phyloP scores from a whole-genome alignment of 2,113 vertebrate species.

The Sorex araneus region DNA sequence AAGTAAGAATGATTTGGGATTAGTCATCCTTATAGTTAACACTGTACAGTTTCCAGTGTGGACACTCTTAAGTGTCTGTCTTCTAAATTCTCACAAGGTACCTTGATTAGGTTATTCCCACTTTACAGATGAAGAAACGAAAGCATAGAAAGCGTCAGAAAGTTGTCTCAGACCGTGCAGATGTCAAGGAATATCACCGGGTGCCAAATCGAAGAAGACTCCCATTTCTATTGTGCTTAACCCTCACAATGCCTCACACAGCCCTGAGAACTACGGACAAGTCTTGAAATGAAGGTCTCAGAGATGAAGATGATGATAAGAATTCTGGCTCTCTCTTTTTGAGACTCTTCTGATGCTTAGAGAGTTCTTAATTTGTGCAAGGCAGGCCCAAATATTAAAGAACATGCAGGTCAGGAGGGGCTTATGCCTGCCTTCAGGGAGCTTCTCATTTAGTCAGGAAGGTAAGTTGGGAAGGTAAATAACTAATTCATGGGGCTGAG shows the following conservation, averaged over 20 bases:
- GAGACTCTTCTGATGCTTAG: no score
- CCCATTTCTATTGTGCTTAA: background rate
- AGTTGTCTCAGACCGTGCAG: background rate
- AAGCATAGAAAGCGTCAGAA: background rate
- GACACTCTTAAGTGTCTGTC: no score
- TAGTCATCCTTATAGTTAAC: no score
- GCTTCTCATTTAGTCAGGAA: background rate
- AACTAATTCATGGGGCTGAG: no score
- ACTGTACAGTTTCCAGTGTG: no score
- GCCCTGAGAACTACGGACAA: background rate
- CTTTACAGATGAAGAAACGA: background rate
- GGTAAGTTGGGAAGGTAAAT: no score
- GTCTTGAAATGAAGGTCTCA: background rate
- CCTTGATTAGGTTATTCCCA: background rate
- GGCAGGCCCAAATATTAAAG: no score
- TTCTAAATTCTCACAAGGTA: background rate
- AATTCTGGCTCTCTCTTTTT: background rate
- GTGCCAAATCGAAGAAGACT: no score
- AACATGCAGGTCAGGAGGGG: no score
- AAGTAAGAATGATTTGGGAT: background rate
- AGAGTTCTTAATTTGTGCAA: background rate
- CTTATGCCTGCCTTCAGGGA: background rate
- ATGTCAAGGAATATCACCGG: background rate
- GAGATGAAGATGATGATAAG: background rate
- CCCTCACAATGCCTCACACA: rapidly evolving